Evolutionary conservation across 2,888 invertebrate species (phyloP).

Genomic region (Dicycla oo): DNA sequence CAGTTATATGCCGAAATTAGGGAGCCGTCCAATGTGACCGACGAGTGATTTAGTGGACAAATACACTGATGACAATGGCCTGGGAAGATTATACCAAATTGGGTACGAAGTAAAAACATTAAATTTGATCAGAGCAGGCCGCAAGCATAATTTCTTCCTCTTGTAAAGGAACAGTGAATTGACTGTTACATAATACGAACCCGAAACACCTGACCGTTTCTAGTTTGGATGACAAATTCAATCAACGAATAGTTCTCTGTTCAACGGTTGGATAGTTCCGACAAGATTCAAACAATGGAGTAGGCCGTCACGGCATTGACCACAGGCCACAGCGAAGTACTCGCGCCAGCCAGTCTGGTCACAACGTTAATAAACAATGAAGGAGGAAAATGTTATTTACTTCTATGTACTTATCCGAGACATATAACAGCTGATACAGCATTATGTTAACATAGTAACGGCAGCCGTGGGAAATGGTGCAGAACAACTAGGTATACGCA

Average conservation of each 20-base stretch:
- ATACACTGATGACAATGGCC: conserved; percentile 13
- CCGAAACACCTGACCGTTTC: conserved; percentile 51
- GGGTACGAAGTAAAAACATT: not conserved
- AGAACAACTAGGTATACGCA: conserved; percentile 39
- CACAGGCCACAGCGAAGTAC: conserved; percentile 65
- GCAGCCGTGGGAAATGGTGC: conserved; percentile 48
- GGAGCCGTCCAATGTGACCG: conserved; percentile 32
- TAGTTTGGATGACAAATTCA: conserved; percentile 37
- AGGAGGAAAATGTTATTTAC: conserved; percentile 47
- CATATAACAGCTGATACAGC: conserved; percentile 49
- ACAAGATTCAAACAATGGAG: conserved; percentile 68
- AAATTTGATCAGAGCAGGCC: not conserved
- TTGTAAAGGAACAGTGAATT: not conserved
- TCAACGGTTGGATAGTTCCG: conserved; percentile 65
- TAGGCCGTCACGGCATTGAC: conserved; percentile 75
- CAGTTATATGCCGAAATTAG: conserved; percentile 31
- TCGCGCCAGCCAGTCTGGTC: conserved; percentile 70
- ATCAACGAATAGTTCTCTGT: conserved; percentile 51
- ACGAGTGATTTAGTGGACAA: conserved; percentile 25
- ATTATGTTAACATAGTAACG: conserved; percentile 37
- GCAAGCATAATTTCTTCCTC: not conserved
- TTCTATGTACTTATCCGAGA: conserved; percentile 30
- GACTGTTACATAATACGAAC: conserved; percentile 24
- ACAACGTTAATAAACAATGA: conserved; percentile 52
- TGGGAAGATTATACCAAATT: not conserved